Evolutionary conservation across 2,113 vertebrate species (phyloP).

Genomic region (Pomatorhinus ruficollis): DNA sequence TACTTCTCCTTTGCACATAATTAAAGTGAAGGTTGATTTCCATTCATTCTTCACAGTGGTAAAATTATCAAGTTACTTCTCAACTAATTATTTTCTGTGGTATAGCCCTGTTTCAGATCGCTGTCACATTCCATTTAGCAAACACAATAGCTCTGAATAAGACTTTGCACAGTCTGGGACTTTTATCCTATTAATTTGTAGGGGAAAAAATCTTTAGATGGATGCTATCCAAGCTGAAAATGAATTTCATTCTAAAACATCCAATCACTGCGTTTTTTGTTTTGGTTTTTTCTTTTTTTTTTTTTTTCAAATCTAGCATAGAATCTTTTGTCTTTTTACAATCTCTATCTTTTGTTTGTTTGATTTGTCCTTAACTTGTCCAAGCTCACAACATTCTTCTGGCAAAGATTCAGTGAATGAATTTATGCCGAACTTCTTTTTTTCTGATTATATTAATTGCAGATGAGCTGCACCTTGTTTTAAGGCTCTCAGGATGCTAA

Average conservation of each 20-base stretch:
- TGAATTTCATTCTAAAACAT: conserved; percentile 70
- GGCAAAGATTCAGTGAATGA: background rate
- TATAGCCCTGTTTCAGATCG: conserved; percentile 73
- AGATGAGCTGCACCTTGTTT: background rate
- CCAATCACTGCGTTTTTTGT: background rate
- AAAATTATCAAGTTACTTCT: conserved; percentile 81
- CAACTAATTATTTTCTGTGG: conserved; percentile 82
- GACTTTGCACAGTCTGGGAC: conserved; percentile 76
- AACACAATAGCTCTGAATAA: conserved; percentile 77
- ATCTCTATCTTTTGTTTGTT: conserved; percentile 13
- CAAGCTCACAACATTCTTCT: conserved; percentile 7
- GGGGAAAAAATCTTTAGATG: conserved; percentile 78
- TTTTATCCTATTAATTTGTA: conserved; percentile 82
- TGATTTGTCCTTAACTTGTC: conserved; percentile 51
- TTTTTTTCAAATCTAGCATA: background rate
- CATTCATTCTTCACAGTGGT: conserved; percentile 73
- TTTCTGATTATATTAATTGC: background rate
- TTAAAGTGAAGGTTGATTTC: conserved; percentile 77
- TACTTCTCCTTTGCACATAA: conserved; percentile 76
- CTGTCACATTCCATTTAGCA: conserved; percentile 81
- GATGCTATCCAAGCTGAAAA: conserved; percentile 80
- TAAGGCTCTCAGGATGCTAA: background rate
- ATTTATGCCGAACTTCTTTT: background rate
- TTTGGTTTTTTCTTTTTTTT: background rate
- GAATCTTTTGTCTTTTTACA: conserved; percentile 50